phyloP scores from a whole-genome alignment of 2,113 vertebrate species.

The Thomomys bottae region DNA sequence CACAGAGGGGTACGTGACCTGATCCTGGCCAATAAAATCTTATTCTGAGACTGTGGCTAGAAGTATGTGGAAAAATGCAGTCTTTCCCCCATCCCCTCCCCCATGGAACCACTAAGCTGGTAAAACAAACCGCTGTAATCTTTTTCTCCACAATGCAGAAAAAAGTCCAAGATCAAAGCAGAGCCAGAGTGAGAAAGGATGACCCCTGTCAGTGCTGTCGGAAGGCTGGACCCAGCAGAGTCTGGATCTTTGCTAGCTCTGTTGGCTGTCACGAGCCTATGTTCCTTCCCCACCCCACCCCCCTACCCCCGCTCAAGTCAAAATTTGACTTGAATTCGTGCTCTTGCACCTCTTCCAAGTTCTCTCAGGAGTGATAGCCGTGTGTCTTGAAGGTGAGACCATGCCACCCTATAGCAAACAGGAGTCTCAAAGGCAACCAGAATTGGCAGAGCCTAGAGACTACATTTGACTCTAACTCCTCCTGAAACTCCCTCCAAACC shows the following conservation, averaged over 20 bases:
- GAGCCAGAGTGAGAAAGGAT: background rate
- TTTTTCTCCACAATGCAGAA: background rate
- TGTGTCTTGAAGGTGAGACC: background rate
- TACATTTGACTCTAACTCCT: background rate
- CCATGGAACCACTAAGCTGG: background rate
- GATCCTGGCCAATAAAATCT: background rate
- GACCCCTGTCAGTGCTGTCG: background rate
- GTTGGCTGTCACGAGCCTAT: background rate
- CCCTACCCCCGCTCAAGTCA: background rate
- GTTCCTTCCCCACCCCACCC: background rate
- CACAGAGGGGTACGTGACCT: background rate
- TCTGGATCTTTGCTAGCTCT: background rate
- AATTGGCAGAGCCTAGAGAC: background rate
- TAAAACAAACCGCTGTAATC: background rate
- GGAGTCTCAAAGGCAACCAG: background rate
- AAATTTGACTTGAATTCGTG: slow-evolving; percentile 11
- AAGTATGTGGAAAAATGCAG: background rate
- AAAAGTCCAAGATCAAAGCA: background rate
- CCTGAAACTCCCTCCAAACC: background rate
- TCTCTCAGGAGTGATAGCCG: too few relatives aligned
- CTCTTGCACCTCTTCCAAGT: background rate
- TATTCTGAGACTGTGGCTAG: background rate
- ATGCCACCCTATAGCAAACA: background rate
- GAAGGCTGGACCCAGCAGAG: slow-evolving; percentile 14
- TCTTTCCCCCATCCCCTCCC: too few relatives aligned